A percentile compares a stretch with the other conserved stretches of the same genome.
Conservation (phyloP, 2,113 vertebrate genomes). For the Piaya cayana region DNA sequence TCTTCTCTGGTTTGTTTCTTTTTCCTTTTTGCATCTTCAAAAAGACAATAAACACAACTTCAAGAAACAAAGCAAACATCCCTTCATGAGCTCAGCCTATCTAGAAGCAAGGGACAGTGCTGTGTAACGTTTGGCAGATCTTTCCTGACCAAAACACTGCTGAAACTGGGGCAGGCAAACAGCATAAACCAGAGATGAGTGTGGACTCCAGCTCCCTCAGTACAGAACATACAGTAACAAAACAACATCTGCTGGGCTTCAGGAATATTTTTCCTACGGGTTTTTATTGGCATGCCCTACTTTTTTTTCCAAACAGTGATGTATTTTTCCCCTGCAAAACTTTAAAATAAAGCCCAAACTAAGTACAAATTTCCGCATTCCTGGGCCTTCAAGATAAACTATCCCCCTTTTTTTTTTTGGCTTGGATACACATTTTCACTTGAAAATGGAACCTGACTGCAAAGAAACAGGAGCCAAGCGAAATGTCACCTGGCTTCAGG, state of each 20-base stretch:
- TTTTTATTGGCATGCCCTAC: conserved; percentile 27
- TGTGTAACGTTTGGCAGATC: not conserved
- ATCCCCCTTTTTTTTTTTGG: conserved; percentile 2
- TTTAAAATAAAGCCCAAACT: conserved; percentile 50
- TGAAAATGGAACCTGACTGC: conserved; percentile 20
- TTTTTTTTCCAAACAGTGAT: not conserved
- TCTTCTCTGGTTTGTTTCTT: not conserved
- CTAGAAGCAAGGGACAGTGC: not conserved
- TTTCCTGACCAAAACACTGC: not conserved
- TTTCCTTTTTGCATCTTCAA: not conserved
- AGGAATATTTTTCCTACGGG: not conserved
- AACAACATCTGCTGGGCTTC: conserved; percentile 51
- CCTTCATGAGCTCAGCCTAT: not conserved
- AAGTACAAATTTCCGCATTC: conserved; percentile 40
- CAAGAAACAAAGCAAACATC: not conserved
- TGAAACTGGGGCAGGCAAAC: conserved; percentile 11
- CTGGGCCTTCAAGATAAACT: conserved; percentile 58
- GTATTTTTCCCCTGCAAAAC: conserved; percentile 44
- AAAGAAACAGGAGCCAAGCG: not conserved
- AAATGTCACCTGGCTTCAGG: not conserved
- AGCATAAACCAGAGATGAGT: not conserved
- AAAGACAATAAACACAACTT: not conserved
- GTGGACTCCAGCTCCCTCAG: not conserved
- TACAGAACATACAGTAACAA: conserved; percentile 39
- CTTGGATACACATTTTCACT: conserved; percentile 54